Base-by-base conservation (phyloP, 1,140 invertebrate genomes). In the Drosophila gunungcola region DNA sequence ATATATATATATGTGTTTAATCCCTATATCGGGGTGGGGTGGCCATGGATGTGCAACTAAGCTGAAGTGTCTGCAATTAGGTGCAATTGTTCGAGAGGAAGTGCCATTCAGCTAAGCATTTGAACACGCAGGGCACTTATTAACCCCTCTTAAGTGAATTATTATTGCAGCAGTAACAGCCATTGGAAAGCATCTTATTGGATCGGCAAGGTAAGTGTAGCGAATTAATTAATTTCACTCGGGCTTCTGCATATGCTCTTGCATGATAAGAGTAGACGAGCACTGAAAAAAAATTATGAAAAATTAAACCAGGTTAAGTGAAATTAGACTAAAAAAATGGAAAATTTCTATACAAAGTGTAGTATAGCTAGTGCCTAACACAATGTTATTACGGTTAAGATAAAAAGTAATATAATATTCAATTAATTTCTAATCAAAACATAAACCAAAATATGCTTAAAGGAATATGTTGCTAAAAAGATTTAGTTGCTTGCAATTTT, bases 31-130 rank as follows among this genome's bases (percentile, higher is more conserved):
- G 25, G n/a, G 4, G 34, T 21, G 13, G 38, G 46, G 5, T 4
- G 49, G 27, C 13, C n/a, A 7, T 25, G 16, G 56, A 43, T 45
- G 41, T 49, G 56, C 56, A 63, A 10, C 41, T 69, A 16, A 25
- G 36, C 21, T 46, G 12, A 74, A 68, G 58, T 57, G 58, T 12
- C 39, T 56, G 54, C 63, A 83, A 75, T 82, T 69, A 84, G 63
- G 43, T 57, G 75, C 69, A 83, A 78, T 78, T 78, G 63, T 70
- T 77, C 46, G 55, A 76, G n/a, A 68, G 46, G 27, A 69, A 69
- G 55, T 36, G 42, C 21, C 43, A 41, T 45, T 70, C 25, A 62
- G 56, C 36, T 45, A 9, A 41, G 48, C 46, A 52, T 13, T 60
- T 27, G 46, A 61, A 70, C 38, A 53, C 13, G 43, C 34, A 48